phyloP scores from a whole-genome alignment of 2,113 vertebrate genomes.

The Ginglymostoma cirratum region DNA sequence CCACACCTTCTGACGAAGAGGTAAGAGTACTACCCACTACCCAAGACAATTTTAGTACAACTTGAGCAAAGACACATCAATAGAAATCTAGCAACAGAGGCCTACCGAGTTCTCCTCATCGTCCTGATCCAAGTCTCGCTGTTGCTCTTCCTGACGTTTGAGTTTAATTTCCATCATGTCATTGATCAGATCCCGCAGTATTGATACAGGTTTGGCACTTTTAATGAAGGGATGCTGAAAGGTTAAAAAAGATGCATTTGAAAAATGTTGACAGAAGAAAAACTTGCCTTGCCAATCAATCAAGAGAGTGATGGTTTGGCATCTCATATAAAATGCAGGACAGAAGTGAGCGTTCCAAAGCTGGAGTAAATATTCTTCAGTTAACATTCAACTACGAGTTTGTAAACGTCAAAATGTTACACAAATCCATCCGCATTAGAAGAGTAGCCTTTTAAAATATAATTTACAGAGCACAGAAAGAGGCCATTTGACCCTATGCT shows the following conservation, averaged over 20 bases:
- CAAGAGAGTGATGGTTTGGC: not conserved
- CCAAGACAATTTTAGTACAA: not conserved
- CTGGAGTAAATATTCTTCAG: not conserved
- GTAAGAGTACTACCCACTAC: not conserved
- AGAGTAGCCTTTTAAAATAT: not conserved
- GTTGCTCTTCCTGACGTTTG: constrained; percentile 74
- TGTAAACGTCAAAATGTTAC: not conserved
- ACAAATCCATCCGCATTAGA: not conserved
- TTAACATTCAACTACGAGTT: not conserved
- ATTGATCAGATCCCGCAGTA: constrained; percentile 74
- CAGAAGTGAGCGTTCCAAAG: not conserved
- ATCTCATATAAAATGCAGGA: not conserved
- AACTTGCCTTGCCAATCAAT: not conserved
- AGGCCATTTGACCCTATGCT: not conserved
- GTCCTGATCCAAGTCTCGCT: constrained; percentile 73
- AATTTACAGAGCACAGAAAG: not conserved
- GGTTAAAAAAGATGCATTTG: not conserved
- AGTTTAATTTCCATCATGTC: constrained; percentile 89
- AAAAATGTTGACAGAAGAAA: not conserved
- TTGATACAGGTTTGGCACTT: constrained; percentile 72
- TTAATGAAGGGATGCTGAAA: constrained; percentile 79
- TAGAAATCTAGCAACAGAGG: constrained; percentile 34
- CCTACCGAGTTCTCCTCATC: constrained; percentile 87
- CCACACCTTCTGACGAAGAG: not conserved
- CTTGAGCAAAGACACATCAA: not conserved